These are phyloP conservation scores for Temnopleurus reevesii DNA, from an alignment of 53 echinoderm and acorn worm genomes.

Conservation along the genomic window DNA sequence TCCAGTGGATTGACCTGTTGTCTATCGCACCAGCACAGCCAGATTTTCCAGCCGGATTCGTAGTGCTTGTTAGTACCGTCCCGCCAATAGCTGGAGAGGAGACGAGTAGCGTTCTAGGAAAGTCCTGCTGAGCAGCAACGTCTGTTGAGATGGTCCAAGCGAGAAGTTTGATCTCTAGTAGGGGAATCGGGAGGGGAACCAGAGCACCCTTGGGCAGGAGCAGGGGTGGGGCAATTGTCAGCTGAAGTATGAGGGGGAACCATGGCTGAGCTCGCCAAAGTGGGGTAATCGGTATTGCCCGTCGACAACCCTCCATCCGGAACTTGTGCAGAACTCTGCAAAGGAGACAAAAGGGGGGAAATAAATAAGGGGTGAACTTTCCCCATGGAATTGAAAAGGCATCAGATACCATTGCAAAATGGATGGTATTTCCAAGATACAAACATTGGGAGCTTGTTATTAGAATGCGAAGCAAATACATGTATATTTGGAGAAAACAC, in stretches of 20 bases:
- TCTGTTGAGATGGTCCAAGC: constrained; percentile 62
- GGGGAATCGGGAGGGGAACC: neutral
- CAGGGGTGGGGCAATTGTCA: constrained; percentile 54
- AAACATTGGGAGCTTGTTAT: constrained; percentile 40
- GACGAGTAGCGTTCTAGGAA: constrained; percentile 55
- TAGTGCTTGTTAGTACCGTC: constrained; percentile 58
- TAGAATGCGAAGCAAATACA: constrained; percentile 50
- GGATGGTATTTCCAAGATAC: constrained; percentile 48
- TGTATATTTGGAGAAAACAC: constrained; percentile 49
- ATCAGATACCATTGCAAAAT: constrained; percentile 2
- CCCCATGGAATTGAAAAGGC: constrained; percentile 49
- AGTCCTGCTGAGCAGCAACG: constrained; percentile 44
- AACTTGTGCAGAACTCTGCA: constrained; percentile 24
- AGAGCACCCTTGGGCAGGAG: constrained; percentile 46
- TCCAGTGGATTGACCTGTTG: neutral
- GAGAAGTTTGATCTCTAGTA: constrained; percentile 30
- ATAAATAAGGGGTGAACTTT: neutral
- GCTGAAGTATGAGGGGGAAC: constrained; percentile 60
- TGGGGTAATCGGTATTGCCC: neutral
- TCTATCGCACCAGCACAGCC: constrained; percentile 25
- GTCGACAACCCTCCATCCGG: neutral
- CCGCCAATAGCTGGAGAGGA: constrained; percentile 61
- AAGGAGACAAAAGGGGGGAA: constrained; percentile 26
- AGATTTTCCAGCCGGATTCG: constrained; percentile 49
- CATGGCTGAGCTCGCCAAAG: constrained; percentile 60